These are phyloP conservation scores for Pica pica DNA, from an alignment of 2,113 vertebrate species.

Conservation along the genomic window DNA sequence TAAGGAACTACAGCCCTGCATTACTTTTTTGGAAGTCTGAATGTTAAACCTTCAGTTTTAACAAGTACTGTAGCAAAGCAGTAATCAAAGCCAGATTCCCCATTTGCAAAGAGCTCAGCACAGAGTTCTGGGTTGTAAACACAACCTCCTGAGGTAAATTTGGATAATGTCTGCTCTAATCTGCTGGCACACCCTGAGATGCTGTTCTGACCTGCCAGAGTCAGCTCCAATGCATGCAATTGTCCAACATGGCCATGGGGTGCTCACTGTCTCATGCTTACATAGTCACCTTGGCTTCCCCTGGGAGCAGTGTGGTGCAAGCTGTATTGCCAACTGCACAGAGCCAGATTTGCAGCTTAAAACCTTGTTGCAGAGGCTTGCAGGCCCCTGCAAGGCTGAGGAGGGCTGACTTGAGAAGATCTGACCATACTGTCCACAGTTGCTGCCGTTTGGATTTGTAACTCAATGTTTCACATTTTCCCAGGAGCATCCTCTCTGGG, in stretches of 20 bases:
- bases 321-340: accelerated
- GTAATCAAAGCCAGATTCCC: not conserved
- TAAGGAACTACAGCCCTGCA: not conserved
- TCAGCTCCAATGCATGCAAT: accelerated
- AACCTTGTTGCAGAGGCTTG: not conserved
- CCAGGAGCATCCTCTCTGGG: not conserved
- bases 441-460: not conserved
- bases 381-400: not conserved
- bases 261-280: not conserved
- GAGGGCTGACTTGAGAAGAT: not conserved
- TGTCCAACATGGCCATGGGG: not conserved
- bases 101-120: not conserved
- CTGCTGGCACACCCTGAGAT: not conserved
- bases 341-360: not conserved
- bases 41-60: not conserved
- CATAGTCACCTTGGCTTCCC: not conserved
- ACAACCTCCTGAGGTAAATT: not conserved
- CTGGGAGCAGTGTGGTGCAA: accelerated
- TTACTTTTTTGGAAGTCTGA: not conserved
- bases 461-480: not conserved
- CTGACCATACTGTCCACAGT: accelerated
- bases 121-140: not conserved
- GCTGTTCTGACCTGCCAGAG: not conserved
- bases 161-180: not conserved
- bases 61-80: not conserved